A percentile compares a stretch with the other conserved stretches of the same genome.
Conservation (phyloP, 2,797 vertebrate genomes). For the Acanthornis magna region DNA sequence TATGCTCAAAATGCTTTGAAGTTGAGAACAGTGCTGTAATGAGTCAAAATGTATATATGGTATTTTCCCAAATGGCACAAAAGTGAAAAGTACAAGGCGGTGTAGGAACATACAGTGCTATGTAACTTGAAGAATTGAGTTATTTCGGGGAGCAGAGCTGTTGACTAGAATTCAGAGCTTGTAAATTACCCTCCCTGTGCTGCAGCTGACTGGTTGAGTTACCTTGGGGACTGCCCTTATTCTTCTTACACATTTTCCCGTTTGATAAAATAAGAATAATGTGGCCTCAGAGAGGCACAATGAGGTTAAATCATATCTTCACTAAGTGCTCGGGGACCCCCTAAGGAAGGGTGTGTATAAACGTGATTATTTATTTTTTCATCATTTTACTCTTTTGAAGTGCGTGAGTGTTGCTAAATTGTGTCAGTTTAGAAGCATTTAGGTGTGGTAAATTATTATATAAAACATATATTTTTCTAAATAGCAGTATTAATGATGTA, state of each 20-base stretch:
- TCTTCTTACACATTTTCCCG: neutral
- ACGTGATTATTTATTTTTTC: neutral
- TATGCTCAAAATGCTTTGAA: slow-evolving; percentile 45
- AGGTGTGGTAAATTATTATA: neutral
- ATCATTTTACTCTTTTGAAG: neutral
- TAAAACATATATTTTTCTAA: neutral
- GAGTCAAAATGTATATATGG: neutral
- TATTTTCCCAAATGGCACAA: slow-evolving; percentile 17
- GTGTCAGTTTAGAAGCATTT: neutral
- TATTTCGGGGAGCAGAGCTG: neutral
- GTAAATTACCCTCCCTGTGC: neutral
- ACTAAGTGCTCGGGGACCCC: neutral
- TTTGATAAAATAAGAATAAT: neutral
- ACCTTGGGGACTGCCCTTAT: neutral
- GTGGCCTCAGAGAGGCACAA: neutral
- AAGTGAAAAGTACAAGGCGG: neutral
- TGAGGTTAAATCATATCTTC: neutral
- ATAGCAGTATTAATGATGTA: neutral
- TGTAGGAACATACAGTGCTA: neutral
- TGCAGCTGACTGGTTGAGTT: neutral
- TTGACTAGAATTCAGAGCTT: neutral
- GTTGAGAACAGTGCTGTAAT: neutral
- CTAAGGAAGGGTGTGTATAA: neutral
- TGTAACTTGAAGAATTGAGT: neutral
- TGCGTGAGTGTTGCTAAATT: neutral